Percentiles rank a stretch among this genome's conserved stretches.
Evolutionary conservation across 2,888 invertebrate genomes (phyloP).

Genomic region (Habroteleia sp.): DNA sequence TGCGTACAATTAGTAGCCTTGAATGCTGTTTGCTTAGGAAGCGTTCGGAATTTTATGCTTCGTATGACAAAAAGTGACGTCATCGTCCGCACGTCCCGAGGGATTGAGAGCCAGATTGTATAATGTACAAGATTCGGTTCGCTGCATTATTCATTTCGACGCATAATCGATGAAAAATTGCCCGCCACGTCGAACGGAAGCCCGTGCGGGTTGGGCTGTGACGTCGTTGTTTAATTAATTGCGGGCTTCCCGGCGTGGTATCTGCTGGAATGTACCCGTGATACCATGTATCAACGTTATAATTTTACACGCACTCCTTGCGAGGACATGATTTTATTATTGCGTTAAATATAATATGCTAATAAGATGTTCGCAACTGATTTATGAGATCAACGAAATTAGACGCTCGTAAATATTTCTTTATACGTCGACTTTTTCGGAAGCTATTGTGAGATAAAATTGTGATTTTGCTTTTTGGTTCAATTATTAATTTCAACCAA

Average conservation of each 20-base stretch:
- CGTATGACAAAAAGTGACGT: conserved; percentile 47
- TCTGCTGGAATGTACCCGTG: conserved; percentile 10
- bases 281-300: conserved; percentile 11
- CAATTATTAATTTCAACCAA: no score
- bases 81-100: neutral
- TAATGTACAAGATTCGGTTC: conserved; percentile 21
- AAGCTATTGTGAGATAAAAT: no score
- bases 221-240: conserved; percentile 43
- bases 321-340: conserved; percentile 16
- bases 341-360: conserved; percentile 28
- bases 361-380: conserved; percentile 16
- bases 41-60: conserved; percentile 36
- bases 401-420: neutral
- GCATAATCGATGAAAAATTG: conserved; percentile 50
- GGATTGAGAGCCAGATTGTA: conserved; percentile 1
- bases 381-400: conserved; percentile 9
- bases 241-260: conserved; percentile 8
- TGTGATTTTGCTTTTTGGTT: no score
- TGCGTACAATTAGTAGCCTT: conserved; percentile 47
- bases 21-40: conserved; percentile 47
- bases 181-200: conserved; percentile 36
- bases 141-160: conserved; percentile 42
- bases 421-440: no score
- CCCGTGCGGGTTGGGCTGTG: conserved; percentile 1
- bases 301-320: conserved; percentile 18